Percentiles rank a stretch among this genome's conserved stretches.
phyloP scores from a whole-genome alignment of 2,888 invertebrate species.

The Rotaria macrura region DNA sequence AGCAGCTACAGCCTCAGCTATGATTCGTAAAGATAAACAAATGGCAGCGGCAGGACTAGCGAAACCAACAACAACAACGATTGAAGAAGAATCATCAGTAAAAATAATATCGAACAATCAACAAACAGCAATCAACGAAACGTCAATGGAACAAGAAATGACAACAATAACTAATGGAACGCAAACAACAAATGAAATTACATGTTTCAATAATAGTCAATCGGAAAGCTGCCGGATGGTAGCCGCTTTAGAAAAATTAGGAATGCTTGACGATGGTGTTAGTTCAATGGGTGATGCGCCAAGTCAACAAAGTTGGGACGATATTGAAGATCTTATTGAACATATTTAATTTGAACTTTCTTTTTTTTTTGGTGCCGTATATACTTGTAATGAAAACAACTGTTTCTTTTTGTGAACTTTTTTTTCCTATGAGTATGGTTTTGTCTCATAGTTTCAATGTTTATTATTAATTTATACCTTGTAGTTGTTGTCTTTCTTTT shows the following conservation, averaged over 20 bases:
- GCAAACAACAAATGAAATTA: not conserved
- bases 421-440: not conserved
- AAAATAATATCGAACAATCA: not conserved
- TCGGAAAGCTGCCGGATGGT: not conserved
- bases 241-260: not conserved
- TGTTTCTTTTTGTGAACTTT: not conserved
- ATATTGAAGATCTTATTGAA: not conserved
- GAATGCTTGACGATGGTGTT: not conserved
- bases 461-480: not conserved
- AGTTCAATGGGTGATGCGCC: not conserved
- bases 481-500: not conserved
- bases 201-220: not conserved
- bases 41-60: not conserved
- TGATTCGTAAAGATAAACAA: not conserved
- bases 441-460: not conserved
- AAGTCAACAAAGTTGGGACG: not conserved
- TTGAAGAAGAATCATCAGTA: not conserved
- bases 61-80: not conserved
- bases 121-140: not conserved
- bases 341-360: not conserved
- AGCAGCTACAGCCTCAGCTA: not conserved
- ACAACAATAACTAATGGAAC: not conserved
- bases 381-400: not conserved
- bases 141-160: not conserved
- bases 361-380: not conserved